A percentile compares a stretch with the other conserved stretches of the same genome.
These are phyloP conservation scores for Catocala sponsa DNA, from an alignment of 2,888 invertebrate genomes.

Conservation along the genomic window DNA sequence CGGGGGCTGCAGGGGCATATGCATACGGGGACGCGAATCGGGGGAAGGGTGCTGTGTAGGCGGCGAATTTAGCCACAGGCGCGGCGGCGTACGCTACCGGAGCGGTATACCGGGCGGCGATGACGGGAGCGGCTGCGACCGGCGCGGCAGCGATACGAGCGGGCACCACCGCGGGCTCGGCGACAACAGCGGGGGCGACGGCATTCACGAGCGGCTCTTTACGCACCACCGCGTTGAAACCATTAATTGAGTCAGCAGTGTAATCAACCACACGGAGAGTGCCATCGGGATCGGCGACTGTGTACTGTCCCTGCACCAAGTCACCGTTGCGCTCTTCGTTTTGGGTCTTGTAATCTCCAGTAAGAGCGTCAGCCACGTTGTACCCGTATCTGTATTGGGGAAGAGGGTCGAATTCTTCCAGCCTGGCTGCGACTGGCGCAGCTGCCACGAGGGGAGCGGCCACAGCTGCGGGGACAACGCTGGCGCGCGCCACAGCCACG, in stretches of 20 bases:
- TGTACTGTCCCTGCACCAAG: slow-evolving; percentile 82
- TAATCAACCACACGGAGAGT: slow-evolving; percentile 79
- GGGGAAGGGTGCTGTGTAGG: slow-evolving; percentile 64
- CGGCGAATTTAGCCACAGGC: slow-evolving; percentile 47
- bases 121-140: slow-evolving; percentile 62
- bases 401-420: slow-evolving; percentile 85
- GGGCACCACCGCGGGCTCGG: slow-evolving; percentile 68
- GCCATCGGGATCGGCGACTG: slow-evolving; percentile 78
- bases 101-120: slow-evolving; percentile 60
- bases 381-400: slow-evolving; percentile 88
- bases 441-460: slow-evolving; percentile 61
- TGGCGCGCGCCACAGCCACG: slow-evolving; percentile 70
- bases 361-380: slow-evolving; percentile 78
- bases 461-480: slow-evolving; percentile 66
- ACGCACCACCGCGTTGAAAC: slow-evolving; percentile 80
- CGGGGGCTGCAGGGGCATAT: slow-evolving; percentile 64
- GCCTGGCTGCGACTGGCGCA: slow-evolving; percentile 68
- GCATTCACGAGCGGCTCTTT: slow-evolving; percentile 76
- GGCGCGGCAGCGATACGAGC: slow-evolving; percentile 65
- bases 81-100: slow-evolving; percentile 48
- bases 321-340: slow-evolving; percentile 86
- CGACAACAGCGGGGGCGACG: slow-evolving; percentile 73
- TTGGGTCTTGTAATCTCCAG: slow-evolving; percentile 83
- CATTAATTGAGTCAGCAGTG: slow-evolving; percentile 76
- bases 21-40: slow-evolving; percentile 60